phyloP scores from a whole-genome alignment of 1,140 invertebrate genomes.

The Aphelenchoides avenae region DNA sequence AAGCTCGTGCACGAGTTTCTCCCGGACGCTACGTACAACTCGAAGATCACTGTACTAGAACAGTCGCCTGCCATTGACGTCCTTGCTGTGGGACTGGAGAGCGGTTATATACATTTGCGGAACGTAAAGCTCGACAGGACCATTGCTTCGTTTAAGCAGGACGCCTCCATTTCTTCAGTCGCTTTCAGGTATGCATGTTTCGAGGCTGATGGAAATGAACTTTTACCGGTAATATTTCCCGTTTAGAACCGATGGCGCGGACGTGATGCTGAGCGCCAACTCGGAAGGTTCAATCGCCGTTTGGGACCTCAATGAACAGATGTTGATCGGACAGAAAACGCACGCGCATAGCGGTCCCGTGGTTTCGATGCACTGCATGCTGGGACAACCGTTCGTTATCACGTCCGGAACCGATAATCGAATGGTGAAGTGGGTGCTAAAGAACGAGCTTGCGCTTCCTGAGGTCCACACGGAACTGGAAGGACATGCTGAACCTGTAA shows the following conservation, averaged over 20 bases:
- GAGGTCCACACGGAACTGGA: conserved; percentile 21
- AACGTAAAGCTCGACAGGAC: conserved; percentile 33
- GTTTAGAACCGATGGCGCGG: conserved; percentile 41
- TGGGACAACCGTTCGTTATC: conserved; percentile 36
- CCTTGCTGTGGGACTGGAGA: conserved; percentile 37
- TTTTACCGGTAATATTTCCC: conserved; percentile 9
- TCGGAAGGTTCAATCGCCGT: conserved; percentile 38
- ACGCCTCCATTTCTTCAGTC: conserved; percentile 31
- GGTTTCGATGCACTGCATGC: conserved; percentile 23
- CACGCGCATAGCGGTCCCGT: conserved; percentile 28
- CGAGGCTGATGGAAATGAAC: neutral
- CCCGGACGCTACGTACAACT: conserved; percentile 23
- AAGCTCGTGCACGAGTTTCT: conserved; percentile 44
- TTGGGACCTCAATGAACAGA: conserved; percentile 45
- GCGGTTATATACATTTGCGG: conserved; percentile 33
- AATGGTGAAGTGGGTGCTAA: conserved; percentile 34
- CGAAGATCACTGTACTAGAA: conserved; percentile 29
- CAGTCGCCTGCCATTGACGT: conserved; percentile 44
- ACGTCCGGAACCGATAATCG: conserved; percentile 37
- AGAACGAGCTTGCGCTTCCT: conserved; percentile 33
- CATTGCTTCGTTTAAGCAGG: conserved; percentile 33
- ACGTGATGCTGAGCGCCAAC: conserved; percentile 29
- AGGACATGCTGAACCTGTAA: conserved; percentile 36
- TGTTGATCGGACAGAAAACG: conserved; percentile 28
- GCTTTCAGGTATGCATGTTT: conserved; percentile 34